Base-by-base conservation (phyloP, 1,140 invertebrate species). In the Zaprionus lachaisei region DNA sequence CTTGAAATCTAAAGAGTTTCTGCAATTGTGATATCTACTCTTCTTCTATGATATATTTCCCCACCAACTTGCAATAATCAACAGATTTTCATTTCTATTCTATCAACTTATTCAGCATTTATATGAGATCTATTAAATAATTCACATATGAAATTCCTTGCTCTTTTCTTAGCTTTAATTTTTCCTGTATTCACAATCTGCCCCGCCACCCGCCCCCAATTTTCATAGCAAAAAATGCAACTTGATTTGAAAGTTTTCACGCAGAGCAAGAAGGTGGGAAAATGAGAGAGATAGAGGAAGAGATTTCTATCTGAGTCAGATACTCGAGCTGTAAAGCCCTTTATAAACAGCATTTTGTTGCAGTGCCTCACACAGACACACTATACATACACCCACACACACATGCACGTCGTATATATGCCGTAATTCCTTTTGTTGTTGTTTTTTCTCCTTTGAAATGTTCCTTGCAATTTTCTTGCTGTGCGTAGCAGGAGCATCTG, bases 401-500 rank as follows among this genome's bases (percentile, higher is more conserved):
- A 17, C n/a, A 44, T 7, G n/a, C 41, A 20, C 7, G 7, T 47
- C n/a, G 41, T 44, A 47, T 47, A 47, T 4, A 20, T 47, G 41
- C 41, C 24, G 41, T 47, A 62, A 62, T 47, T 64, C n/a, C n/a
- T 47, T 47, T 47, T 47, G 41, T 47, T 44, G 41, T 44, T 47
- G 41, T 47, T 47, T 47, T 47, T 7, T 17, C 41, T 47, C 6
- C n/a, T 47, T 17, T 47, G 41, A 17, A 47, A 47, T 47, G n/a
- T 47, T 47, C 41, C 17, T 47, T 47, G 41, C 41, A 44, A 62
- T 20, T 20, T 28, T 64, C 61, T 51, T 51, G 47, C 47, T 51
- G 61, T 51, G 44, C 47, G 41, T 47, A 47, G 41, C 41, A 17
- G 41, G 6, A 17, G 24, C 51, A 49, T 5, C 47, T 26, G 51